A percentile compares a stretch with the other conserved stretches of the same genome.
These are phyloP conservation scores for Ranitomeya imitator DNA, from an alignment of 2,113 vertebrate genomes.

Conservation along the genomic window DNA sequence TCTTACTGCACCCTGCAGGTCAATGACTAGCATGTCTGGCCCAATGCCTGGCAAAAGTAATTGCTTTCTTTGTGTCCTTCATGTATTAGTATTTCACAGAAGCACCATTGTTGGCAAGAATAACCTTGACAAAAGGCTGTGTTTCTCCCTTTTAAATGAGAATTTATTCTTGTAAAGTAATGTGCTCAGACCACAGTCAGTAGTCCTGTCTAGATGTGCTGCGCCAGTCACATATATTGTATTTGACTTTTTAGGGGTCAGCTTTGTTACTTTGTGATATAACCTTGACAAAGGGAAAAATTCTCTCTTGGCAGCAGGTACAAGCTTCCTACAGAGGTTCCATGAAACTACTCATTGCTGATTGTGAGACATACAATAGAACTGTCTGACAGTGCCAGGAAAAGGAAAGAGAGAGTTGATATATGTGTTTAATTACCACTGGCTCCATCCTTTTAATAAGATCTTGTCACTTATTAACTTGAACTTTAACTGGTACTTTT, in stretches of 20 bases:
- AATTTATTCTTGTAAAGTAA: not conserved
- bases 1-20: conserved; percentile 25
- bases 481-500: conserved; percentile 22
- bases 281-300: conserved; percentile 34
- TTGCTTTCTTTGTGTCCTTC: conserved; percentile 9
- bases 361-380: conserved; percentile 25
- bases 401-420: conserved; percentile 13
- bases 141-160: conserved; percentile 1
- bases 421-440: conserved; percentile 36
- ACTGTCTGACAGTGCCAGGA: conserved; percentile 33
- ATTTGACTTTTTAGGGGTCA: conserved; percentile 24
- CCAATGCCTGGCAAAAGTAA: conserved; percentile 20
- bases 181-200: conserved; percentile 17
- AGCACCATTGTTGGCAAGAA: conserved; percentile 32
- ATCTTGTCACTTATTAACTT: conserved; percentile 38
- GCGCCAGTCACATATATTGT: conserved; percentile 12
- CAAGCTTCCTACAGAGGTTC: conserved; percentile 16
- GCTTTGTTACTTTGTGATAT: conserved; percentile 2
- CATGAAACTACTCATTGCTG: conserved; percentile 20
- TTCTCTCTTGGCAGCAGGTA: conserved; percentile 39
- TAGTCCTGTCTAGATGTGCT: not conserved
- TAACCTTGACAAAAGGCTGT: conserved; percentile 38
- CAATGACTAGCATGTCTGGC: conserved; percentile 19
- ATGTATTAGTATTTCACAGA: conserved; percentile 26
- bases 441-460: conserved; percentile 31